A percentile compares a stretch with the other conserved stretches of the same genome.
Conservation (phyloP, 2,888 invertebrate species). For the Megamerina dolium region DNA sequence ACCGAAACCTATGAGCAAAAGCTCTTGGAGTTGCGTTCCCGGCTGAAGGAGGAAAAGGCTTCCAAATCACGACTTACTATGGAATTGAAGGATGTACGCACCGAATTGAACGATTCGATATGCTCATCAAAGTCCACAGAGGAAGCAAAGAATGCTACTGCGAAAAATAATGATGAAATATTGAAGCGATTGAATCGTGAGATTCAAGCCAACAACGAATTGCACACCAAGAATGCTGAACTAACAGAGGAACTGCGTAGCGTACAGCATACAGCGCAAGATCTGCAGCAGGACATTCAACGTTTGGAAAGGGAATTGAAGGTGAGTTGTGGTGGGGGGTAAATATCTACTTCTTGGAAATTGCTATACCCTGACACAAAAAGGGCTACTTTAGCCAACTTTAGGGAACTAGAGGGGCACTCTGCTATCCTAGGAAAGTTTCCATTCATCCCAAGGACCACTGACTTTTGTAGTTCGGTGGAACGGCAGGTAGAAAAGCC, state of each 20-base stretch:
- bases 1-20: conserved; percentile 48
- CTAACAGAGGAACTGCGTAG: conserved; percentile 31
- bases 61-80: conserved; percentile 45
- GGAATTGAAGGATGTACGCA: conserved; percentile 40
- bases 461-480: no score
- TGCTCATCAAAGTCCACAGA: conserved; percentile 37
- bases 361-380: no score
- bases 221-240: conserved; percentile 35
- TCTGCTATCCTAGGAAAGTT: no score
- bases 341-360: no score
- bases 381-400: no score
- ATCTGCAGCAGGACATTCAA: conserved; percentile 30
- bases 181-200: conserved; percentile 40
- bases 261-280: conserved; percentile 43
- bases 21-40: conserved; percentile 48
- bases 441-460: no score
- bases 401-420: no score
- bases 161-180: conserved; percentile 42
- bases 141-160: conserved; percentile 39
- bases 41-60: conserved; percentile 50
- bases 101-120: conserved; percentile 42
- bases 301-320: conserved; percentile 42
- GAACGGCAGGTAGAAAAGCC: no score
- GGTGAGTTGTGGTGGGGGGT: no score
- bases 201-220: conserved; percentile 40